These are phyloP conservation scores for Phyto melanocephala DNA, from an alignment of 2,888 invertebrate species.

Conservation along the genomic window DNA sequence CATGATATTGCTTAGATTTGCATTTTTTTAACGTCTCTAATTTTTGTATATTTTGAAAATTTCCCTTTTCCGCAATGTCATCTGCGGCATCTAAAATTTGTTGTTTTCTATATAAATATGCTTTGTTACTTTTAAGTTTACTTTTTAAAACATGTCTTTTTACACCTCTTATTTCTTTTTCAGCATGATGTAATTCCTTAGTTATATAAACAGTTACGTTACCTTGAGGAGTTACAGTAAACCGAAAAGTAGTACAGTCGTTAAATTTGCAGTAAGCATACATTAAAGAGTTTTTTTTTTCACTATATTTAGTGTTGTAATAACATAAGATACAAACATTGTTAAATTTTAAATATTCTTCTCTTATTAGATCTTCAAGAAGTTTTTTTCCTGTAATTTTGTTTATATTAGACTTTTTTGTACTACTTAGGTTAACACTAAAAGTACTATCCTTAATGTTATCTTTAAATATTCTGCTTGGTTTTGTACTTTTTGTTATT, in stretches of 20 bases:
- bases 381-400: constrained; percentile 3
- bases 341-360: constrained; percentile 11
- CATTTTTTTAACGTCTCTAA: not conserved
- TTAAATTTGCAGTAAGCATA: not conserved
- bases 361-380: not conserved
- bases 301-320: not conserved
- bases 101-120: not conserved
- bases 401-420: not conserved
- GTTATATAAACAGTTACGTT: constrained; percentile 6
- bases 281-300: not conserved
- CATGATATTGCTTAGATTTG: not conserved
- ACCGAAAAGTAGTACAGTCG: constrained; percentile 9
- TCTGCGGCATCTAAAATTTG: constrained; percentile 10
- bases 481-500: not conserved
- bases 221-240: not conserved
- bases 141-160: constrained; percentile 1
- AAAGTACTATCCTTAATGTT: not conserved
- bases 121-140: not conserved
- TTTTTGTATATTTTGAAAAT: constrained; percentile 9
- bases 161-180: constrained; percentile 15
- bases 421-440: not conserved
- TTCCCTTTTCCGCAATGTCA: not conserved
- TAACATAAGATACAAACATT: constrained; percentile 8
- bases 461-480: not conserved
- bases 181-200: not conserved